Base-by-base conservation (phyloP, 2,888 invertebrate genomes). In the Nudaria mundana region DNA sequence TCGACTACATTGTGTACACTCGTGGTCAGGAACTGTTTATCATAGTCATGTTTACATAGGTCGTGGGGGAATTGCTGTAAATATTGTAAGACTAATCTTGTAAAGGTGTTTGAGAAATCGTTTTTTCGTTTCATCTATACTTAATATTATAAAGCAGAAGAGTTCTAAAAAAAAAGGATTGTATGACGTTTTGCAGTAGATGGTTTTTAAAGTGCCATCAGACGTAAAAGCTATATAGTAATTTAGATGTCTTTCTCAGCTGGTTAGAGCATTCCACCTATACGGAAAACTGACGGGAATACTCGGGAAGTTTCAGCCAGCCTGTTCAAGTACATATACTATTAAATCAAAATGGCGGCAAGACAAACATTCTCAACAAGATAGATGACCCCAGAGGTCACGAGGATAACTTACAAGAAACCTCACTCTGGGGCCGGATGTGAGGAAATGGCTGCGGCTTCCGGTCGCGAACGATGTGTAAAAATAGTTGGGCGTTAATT, bases 391-490 rank as follows among this genome's bases (percentile, higher is more conserved):
- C 39, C 48, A 43, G 59, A 60, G 68, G 64, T 67, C 65, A 62
- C 57, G 54, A 52, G 52, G 52, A 47, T 44, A 36, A 40, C 28
- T 14, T 52, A 68, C 63, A 71, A 51, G 60, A 59, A 65, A 62
- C 56, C 55, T 62, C 68, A 75, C 74, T 76, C 56, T 59, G 53
- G 33, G 42, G 45, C 63, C 69, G 73, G 74, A 73, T 62, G 69
- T 36, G 56, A 57, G 76, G 73, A 75, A 77, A 76, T 76, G 73
- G 76, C 63, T 51, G 52, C 54, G 60, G 66, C 60, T 52, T 75
- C 73, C 75, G 64, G 57, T 53, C 46, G 44, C 40, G 47, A 36
- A 43, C 41, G 35, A 54, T 59, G 59, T 51, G 49, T 51, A 56
- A 59, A 56, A 71, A 64, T 60, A 53, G 46, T 45, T 39, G 50